Percentiles rank a stretch among this genome's conserved stretches.
phyloP scores from a whole-genome alignment of 1,140 invertebrate genomes.

The Cyrtorhinus lividipennis region DNA sequence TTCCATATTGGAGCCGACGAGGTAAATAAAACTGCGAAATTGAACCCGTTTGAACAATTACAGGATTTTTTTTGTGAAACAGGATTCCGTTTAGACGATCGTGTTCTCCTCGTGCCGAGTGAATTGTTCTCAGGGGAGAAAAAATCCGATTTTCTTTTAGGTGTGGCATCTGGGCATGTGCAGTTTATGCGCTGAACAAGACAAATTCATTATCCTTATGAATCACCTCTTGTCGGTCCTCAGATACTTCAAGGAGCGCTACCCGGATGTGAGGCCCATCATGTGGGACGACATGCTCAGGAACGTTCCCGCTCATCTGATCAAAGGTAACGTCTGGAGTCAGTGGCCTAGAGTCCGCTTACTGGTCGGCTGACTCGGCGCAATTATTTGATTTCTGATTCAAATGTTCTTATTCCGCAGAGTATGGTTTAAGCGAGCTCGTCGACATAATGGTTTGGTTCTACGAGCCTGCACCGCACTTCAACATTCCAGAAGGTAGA shows the following conservation, averaged over 20 bases:
- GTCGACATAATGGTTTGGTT: slow-evolving; percentile 80
- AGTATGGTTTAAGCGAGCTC: slow-evolving; percentile 47
- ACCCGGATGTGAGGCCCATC: slow-evolving; percentile 51
- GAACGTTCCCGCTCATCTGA: slow-evolving; percentile 43
- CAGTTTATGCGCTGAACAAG: slow-evolving; percentile 44
- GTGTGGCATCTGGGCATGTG: slow-evolving; percentile 69
- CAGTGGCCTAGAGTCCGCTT: no score
- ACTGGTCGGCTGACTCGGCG: neutral
- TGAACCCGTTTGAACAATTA: no score
- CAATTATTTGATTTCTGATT: neutral
- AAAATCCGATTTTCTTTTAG: slow-evolving; percentile 23
- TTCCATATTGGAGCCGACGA: slow-evolving; percentile 73
- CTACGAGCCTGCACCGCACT: slow-evolving; percentile 36
- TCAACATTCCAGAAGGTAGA: slow-evolving; percentile 33
- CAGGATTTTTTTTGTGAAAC: no score
- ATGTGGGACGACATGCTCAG: slow-evolving; percentile 94
- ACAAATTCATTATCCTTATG: slow-evolving; percentile 44
- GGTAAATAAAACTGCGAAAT: no score
- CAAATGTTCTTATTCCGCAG: slow-evolving; percentile 30
- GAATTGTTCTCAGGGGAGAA: no score
- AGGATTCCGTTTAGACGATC: no score
- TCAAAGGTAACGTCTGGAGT: slow-evolving; percentile 42
- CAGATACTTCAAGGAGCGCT: slow-evolving; percentile 43
- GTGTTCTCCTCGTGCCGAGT: no score
- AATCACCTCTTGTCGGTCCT: slow-evolving; percentile 49